Conservation (phyloP, 2,113 vertebrate genomes). For the Perognathus longimembris region DNA sequence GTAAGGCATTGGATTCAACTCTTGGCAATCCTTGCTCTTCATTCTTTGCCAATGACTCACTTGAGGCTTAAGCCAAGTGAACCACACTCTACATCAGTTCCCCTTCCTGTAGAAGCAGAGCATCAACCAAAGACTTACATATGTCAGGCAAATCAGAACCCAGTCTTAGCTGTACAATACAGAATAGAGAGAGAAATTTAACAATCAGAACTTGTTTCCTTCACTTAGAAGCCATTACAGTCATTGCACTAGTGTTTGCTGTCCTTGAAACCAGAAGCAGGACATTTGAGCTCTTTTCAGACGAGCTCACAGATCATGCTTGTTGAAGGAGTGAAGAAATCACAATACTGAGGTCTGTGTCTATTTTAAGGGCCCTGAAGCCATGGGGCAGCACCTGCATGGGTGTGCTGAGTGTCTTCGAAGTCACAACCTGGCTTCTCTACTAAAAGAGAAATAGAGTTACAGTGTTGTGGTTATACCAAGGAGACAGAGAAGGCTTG, state of each 20-base stretch:
- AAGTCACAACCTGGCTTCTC: background rate
- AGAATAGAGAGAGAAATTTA: background rate
- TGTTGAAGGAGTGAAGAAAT: background rate
- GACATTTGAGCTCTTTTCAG: background rate
- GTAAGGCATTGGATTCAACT: background rate
- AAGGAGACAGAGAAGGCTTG: background rate
- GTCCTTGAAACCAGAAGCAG: background rate
- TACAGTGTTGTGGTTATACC: background rate
- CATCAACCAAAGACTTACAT: background rate
- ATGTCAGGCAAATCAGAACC: background rate
- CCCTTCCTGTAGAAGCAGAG: constrained; percentile 10
- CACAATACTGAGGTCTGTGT: background rate
- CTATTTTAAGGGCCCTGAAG: background rate
- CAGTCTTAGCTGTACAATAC: background rate
- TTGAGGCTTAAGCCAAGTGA: background rate
- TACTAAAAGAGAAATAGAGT: background rate
- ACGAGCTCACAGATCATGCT: background rate
- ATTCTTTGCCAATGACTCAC: background rate
- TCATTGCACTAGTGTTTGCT: background rate
- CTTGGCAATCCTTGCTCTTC: background rate
- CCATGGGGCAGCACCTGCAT: background rate
- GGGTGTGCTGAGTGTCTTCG: rapidly evolving
- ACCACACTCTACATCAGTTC: background rate
- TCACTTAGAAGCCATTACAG: background rate
- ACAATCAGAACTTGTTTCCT: background rate